These are phyloP conservation scores for Conomelus anceps DNA, from an alignment of 2,888 invertebrate genomes.

Conservation along the genomic window DNA sequence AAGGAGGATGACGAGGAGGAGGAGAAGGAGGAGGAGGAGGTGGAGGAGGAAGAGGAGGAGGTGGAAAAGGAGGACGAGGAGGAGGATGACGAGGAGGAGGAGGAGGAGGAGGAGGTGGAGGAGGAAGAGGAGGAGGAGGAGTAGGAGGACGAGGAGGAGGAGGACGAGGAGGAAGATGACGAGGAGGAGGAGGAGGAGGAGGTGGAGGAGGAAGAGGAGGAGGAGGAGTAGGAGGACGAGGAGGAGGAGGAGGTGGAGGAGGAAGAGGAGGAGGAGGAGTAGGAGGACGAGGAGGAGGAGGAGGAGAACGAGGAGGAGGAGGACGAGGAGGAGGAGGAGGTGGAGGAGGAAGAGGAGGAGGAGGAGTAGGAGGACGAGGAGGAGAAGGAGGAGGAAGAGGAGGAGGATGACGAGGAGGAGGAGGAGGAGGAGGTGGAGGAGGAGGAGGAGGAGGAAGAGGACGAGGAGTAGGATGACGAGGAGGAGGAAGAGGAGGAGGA, in stretches of 20 bases:
- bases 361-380: too few relatives aligned
- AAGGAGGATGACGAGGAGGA: not conserved
- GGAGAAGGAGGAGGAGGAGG: not conserved
- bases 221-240: too few relatives aligned
- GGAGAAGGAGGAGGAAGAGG: too few relatives aligned
- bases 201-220: not conserved
- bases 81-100: not conserved
- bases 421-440: too few relatives aligned
- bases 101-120: not conserved
- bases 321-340: too few relatives aligned
- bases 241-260: too few relatives aligned
- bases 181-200: not conserved
- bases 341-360: too few relatives aligned
- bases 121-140: not conserved
- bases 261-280: too few relatives aligned
- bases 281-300: not conserved
- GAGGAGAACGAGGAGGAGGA: not conserved
- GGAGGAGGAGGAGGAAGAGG: too few relatives aligned
- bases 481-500: not conserved
- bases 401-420: too few relatives aligned
- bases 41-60: not conserved
- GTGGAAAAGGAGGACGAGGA: not conserved
- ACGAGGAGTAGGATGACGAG: not conserved
- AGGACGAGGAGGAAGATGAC: not conserved
- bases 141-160: not conserved